These are phyloP conservation scores for Corythoichthys intestinalis DNA, from an alignment of 2,113 vertebrate species.

Conservation along the genomic window DNA sequence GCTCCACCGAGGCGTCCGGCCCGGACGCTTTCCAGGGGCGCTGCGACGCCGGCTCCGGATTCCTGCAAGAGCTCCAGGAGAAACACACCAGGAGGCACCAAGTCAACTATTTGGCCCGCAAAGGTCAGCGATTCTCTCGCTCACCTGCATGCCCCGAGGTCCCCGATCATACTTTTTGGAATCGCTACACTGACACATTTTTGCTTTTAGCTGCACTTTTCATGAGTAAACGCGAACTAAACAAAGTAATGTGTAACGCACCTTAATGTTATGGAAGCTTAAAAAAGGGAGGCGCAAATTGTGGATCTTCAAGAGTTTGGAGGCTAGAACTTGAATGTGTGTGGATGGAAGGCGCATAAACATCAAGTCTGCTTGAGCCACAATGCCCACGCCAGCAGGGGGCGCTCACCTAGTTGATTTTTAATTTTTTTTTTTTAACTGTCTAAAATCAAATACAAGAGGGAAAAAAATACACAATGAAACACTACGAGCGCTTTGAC, in stretches of 20 bases:
- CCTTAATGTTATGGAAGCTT: too few species aligned
- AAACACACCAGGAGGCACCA: slow-evolving; percentile 80
- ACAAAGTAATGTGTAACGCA: too few species aligned
- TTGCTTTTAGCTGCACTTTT: background rate
- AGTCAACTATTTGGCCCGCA: slow-evolving; percentile 81
- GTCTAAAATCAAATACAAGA: background rate
- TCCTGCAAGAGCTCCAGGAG: slow-evolving; percentile 81
- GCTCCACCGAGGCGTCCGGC: slow-evolving; percentile 86
- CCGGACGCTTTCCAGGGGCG: slow-evolving; percentile 79
- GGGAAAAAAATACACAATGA: background rate
- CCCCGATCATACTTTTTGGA: background rate
- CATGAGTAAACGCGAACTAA: too few species aligned
- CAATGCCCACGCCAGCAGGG: background rate
- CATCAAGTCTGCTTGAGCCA: background rate
- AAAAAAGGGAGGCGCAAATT: too few species aligned
- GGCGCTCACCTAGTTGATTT: background rate
- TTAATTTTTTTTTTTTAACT: background rate
- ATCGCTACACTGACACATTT: background rate
- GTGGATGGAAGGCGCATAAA: too few species aligned
- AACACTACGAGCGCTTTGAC: background rate
- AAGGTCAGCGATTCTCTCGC: slow-evolving; percentile 73
- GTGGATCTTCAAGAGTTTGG: too few species aligned
- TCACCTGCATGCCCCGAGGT: background rate
- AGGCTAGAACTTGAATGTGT: too few species aligned
- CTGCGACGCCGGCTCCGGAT: slow-evolving; percentile 74